Conservation (phyloP, 2,797 vertebrate species). For the Lepilemur septentrionalis region DNA sequence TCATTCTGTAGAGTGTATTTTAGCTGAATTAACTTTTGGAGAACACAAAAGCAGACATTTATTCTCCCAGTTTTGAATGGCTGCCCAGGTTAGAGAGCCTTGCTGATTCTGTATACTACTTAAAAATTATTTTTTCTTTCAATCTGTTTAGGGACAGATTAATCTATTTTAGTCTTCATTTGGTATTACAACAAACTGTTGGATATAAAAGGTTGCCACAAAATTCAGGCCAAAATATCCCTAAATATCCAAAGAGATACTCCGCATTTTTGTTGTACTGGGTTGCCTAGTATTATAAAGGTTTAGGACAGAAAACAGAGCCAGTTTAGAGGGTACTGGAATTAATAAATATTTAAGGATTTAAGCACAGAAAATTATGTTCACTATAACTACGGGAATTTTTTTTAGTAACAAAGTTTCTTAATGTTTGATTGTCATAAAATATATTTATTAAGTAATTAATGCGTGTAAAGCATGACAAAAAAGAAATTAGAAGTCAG, state of each 20-base stretch:
- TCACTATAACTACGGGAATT: not conserved
- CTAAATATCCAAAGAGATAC: not conserved
- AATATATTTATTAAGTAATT: not conserved
- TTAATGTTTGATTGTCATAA: conserved; percentile 29
- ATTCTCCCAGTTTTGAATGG: not conserved
- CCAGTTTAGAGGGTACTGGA: not conserved
- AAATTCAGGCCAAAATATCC: not conserved
- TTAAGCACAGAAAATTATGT: not conserved
- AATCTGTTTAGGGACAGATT: not conserved
- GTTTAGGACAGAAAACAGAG: not conserved
- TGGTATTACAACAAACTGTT: not conserved
- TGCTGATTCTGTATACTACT: not conserved
- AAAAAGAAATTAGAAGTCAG: not conserved
- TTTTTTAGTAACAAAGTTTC: not conserved
- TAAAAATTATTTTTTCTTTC: not conserved
- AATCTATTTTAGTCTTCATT: not conserved
- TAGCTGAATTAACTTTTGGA: not conserved
- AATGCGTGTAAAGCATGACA: not conserved
- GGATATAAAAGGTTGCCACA: not conserved
- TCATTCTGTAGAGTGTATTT: not conserved
- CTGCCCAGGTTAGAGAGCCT: not conserved
- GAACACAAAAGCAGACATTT: not conserved
- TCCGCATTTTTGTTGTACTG: not conserved
- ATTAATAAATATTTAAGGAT: not conserved
- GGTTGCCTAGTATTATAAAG: not conserved